Conservation (phyloP, 2,888 invertebrate species). For the Drosophila anomalipes region DNA sequence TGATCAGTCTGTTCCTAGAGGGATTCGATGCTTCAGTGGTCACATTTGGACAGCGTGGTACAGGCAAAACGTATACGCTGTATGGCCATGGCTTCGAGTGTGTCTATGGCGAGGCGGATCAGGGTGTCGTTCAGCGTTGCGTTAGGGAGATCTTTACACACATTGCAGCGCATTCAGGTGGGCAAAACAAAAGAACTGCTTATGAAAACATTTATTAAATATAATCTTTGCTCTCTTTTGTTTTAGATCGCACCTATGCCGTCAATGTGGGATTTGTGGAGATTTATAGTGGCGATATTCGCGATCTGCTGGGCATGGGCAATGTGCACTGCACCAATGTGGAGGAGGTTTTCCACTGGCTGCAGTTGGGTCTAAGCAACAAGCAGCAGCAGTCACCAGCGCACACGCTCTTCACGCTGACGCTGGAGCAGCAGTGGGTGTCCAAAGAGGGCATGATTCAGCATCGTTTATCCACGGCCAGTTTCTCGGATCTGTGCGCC, state of each 20-base stretch:
- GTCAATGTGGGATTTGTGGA: conserved; percentile 91
- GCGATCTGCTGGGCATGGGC: conserved; percentile 86
- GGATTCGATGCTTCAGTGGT: conserved; percentile 92
- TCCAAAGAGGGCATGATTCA: conserved; percentile 89
- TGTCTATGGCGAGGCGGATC: conserved; percentile 89
- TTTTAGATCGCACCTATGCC: conserved; percentile 87
- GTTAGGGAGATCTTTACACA: conserved; percentile 90
- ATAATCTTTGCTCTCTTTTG: background rate
- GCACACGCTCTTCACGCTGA: conserved; percentile 90
- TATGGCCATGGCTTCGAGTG: conserved; percentile 89
- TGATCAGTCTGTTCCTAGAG: conserved; percentile 89
- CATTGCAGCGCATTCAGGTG: conserved; percentile 87
- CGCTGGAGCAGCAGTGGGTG: conserved; percentile 91
- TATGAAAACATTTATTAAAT: background rate
- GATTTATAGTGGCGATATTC: conserved; percentile 89
- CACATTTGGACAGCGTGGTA: conserved; percentile 88
- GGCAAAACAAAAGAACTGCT: background rate
- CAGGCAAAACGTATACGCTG: conserved; percentile 91
- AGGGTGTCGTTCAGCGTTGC: conserved; percentile 89
- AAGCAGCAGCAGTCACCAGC: conserved; percentile 78
- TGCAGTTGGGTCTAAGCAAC: conserved; percentile 88
- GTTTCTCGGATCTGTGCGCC: conserved; percentile 90
- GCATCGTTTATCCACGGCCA: conserved; percentile 90
- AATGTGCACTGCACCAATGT: conserved; percentile 88
- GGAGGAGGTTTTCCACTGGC: conserved; percentile 90